Conservation (phyloP, 1,140 invertebrate species). For the Drosophila lacertosa region DNA sequence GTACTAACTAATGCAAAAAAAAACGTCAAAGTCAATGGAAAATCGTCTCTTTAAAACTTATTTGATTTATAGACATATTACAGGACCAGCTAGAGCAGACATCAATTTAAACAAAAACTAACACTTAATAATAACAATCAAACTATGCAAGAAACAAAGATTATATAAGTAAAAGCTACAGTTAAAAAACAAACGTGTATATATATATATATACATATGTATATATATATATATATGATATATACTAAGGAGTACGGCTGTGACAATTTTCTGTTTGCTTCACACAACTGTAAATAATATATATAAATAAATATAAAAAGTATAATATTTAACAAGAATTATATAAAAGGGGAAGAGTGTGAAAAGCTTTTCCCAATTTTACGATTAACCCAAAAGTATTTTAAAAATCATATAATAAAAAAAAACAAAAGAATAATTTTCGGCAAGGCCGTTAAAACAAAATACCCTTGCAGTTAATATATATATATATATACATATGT, state of each 20-base stretch:
- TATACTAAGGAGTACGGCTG: conserved; percentile 65
- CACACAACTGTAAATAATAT: conserved; percentile 64
- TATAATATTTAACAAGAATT: conserved; percentile 22
- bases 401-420: conserved; percentile 1
- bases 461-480: conserved; percentile 1
- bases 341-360: conserved; percentile 7
- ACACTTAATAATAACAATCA: conserved; percentile 13
- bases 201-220: conserved; percentile 14
- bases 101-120: conserved; percentile 24
- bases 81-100: conserved; percentile 59
- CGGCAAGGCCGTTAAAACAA: not conserved
- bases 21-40: no score
- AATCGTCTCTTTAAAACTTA: conserved; percentile 50
- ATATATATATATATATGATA: conserved; percentile 13
- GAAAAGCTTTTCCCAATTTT: conserved; percentile 11
- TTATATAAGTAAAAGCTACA: conserved; percentile 27
- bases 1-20: conserved; percentile 12
- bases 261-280: conserved; percentile 70
- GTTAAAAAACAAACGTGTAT: conserved; percentile 21
- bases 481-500: not conserved
- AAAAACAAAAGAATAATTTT: not conserved
- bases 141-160: conserved; percentile 3
- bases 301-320: conserved; percentile 23
- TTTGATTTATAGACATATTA: conserved; percentile 40
- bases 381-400: conserved; percentile 28